Percentiles rank a stretch among this genome's conserved stretches.
phyloP scores from a whole-genome alignment of 1,140 invertebrate genomes.

The Laupala kohalensis region DNA sequence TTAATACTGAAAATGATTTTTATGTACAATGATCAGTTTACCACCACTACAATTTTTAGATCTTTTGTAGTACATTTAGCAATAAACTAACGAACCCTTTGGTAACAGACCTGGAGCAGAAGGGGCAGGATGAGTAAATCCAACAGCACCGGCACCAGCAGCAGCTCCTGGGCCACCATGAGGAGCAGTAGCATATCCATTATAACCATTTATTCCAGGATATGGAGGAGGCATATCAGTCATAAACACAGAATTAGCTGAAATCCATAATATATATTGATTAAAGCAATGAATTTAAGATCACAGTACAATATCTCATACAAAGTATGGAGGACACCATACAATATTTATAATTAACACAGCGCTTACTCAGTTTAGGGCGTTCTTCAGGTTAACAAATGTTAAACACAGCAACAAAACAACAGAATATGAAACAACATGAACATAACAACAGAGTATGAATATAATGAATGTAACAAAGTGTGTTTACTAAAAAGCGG shows the following conservation, averaged over 20 bases:
- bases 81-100: too few relatives aligned
- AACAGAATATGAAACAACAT: too few relatives aligned
- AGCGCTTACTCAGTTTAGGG: too few relatives aligned
- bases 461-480: too few relatives aligned
- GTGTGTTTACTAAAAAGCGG: too few relatives aligned
- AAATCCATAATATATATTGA: conserved; percentile 17
- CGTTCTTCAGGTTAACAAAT: too few relatives aligned
- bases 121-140: conserved; percentile 14
- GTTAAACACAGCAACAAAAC: too few relatives aligned
- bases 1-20: neutral
- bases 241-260: conserved; percentile 78
- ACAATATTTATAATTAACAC: too few relatives aligned
- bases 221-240: conserved; percentile 89
- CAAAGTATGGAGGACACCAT: too few relatives aligned
- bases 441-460: too few relatives aligned
- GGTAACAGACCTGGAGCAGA: neutral
- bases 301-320: too few relatives aligned
- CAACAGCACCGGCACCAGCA: conserved; percentile 16
- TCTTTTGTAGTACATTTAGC: neutral
- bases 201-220: conserved; percentile 59
- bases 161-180: conserved; percentile 16
- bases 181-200: conserved; percentile 27
- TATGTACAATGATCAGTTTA: neutral
- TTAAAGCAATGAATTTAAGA: neutral
- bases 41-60: neutral